Conservation (phyloP, 2,797 vertebrate genomes). For the Rachycentron canadum region DNA sequence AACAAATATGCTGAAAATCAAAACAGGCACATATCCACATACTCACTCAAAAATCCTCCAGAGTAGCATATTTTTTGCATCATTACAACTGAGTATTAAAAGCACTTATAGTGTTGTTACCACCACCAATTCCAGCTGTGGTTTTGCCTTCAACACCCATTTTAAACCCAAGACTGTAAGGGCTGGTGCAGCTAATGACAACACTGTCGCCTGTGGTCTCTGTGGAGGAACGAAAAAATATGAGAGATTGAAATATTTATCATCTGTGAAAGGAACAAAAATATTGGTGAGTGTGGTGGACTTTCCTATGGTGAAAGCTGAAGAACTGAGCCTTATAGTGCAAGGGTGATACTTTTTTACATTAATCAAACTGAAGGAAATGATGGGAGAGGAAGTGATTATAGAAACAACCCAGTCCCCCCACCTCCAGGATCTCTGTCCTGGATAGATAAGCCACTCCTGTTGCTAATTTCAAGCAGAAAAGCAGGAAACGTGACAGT, state of each 20-base stretch:
- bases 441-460: slow-evolving; percentile 93
- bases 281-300: slow-evolving; percentile 32
- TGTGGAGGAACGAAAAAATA: slow-evolving; percentile 31
- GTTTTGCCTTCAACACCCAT: slow-evolving; percentile 37
- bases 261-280: slow-evolving; percentile 45
- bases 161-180: slow-evolving; percentile 27
- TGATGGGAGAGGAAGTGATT: slow-evolving; percentile 93
- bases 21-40: slow-evolving; percentile 43
- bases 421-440: slow-evolving; percentile 91
- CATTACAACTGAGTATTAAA: slow-evolving; percentile 39
- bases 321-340: neutral
- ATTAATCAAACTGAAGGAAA: slow-evolving; percentile 89
- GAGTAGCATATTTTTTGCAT: slow-evolving; percentile 30
- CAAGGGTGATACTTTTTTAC: slow-evolving; percentile 74
- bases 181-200: slow-evolving; percentile 15
- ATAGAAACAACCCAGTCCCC: slow-evolving; percentile 78
- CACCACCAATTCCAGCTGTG: slow-evolving; percentile 34
- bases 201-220: slow-evolving; percentile 37
- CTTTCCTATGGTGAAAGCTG: slow-evolving; percentile 61
- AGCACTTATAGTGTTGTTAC: slow-evolving; percentile 21
- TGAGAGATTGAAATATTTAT: slow-evolving; percentile 48
- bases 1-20: slow-evolving; percentile 55
- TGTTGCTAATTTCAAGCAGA: slow-evolving; percentile 94
- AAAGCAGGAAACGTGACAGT: slow-evolving; percentile 97
- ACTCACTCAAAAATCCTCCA: slow-evolving; percentile 41